Conservation (phyloP, 2,113 vertebrate species). For the Symphodus melops region DNA sequence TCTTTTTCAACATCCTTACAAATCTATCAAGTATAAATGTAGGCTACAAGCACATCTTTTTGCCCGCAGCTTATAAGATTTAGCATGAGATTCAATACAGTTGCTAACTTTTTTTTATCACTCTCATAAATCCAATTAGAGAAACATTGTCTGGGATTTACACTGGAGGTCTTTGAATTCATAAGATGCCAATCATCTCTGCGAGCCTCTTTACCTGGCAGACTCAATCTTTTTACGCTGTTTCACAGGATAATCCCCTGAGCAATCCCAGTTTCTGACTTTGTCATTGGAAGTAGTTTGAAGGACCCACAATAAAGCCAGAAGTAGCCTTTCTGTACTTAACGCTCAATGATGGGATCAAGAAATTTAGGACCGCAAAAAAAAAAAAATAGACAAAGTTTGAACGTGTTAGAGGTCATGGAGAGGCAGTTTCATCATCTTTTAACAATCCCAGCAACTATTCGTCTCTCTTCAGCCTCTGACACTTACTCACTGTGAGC, state of each 20-base stretch:
- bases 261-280: conserved; percentile 45
- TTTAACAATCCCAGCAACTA: conserved; percentile 36
- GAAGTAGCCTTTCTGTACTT: conserved; percentile 20
- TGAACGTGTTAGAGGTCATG: conserved; percentile 27
- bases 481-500: conserved; percentile 47
- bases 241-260: conserved; percentile 51
- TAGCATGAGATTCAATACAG: not conserved
- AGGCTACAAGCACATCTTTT: not conserved
- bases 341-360: conserved; percentile 31
- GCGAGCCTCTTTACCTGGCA: conserved; percentile 37
- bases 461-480: conserved; percentile 21
- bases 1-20: no score
- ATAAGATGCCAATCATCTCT: conserved; percentile 18
- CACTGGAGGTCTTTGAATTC: conserved; percentile 1
- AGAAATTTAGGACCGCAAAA: conserved; percentile 3
- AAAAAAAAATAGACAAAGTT: not conserved
- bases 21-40: no score
- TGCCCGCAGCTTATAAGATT: not conserved
- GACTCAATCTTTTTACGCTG: conserved; percentile 34
- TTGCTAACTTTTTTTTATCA: not conserved
- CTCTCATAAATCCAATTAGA: not conserved
- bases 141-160: conserved; percentile 8
- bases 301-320: conserved; percentile 22
- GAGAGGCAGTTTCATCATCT: conserved; percentile 9
- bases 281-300: conserved; percentile 18